Percentiles rank a stretch among this genome's conserved stretches.
Conservation (phyloP, 2,113 vertebrate genomes). For the Astur gentilis region DNA sequence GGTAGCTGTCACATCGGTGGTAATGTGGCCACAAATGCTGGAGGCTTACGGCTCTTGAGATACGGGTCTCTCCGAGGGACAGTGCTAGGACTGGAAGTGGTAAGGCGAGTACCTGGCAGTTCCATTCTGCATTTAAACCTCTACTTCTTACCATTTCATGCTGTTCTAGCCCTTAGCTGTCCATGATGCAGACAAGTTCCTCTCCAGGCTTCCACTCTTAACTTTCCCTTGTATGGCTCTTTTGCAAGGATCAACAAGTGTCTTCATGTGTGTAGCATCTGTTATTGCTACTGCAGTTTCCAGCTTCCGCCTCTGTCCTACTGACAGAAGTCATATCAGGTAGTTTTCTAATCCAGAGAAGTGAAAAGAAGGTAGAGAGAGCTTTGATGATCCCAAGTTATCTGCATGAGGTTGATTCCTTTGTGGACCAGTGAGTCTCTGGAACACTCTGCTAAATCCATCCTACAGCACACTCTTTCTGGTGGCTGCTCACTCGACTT, state of each 20-base stretch:
- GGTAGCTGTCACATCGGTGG: slow-evolving; percentile 97
- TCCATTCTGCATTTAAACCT: neutral
- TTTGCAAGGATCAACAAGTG: neutral
- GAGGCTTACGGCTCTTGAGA: slow-evolving; percentile 86
- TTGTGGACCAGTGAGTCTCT: neutral
- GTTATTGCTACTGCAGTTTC: neutral
- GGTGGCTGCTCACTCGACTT: neutral
- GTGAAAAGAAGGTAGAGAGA: neutral
- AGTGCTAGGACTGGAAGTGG: slow-evolving; percentile 92
- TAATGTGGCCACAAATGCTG: slow-evolving; percentile 92
- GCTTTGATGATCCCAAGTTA: neutral
- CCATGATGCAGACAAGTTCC: neutral
- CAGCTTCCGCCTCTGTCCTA: neutral
- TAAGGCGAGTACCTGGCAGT: slow-evolving; percentile 64
- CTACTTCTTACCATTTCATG: neutral
- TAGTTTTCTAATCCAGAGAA: neutral
- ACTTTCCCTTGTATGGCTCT: neutral
- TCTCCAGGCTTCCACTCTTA: neutral
- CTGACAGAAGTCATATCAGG: neutral
- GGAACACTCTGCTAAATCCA: neutral
- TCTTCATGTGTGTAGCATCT: rapidly evolving
- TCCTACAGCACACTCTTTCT: neutral
- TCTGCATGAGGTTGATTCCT: neutral
- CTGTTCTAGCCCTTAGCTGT: neutral
- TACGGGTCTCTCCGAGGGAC: slow-evolving; percentile 91